Evolutionary conservation across 2,888 invertebrate genomes (phyloP).

Genomic region (Octonoba sinensis): DNA sequence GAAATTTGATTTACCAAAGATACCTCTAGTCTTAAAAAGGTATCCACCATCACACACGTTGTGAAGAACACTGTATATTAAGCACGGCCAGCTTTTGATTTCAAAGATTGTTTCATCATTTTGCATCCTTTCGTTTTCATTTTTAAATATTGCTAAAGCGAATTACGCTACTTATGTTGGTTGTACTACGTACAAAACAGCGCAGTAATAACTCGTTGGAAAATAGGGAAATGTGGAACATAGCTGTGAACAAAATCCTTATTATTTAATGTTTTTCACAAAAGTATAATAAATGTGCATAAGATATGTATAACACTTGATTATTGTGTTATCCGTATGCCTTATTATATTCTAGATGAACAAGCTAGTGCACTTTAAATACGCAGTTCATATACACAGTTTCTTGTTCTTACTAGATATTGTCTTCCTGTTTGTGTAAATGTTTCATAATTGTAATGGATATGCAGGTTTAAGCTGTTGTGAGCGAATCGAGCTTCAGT

Average conservation of each 20-base stretch:
- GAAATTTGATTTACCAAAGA: constrained; percentile 51
- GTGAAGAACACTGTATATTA: constrained; percentile 9
- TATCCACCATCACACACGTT: constrained; percentile 30
- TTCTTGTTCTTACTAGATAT: constrained; percentile 23
- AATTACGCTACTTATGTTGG: constrained; percentile 7
- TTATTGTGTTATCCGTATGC: constrained; percentile 33
- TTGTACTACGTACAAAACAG: constrained; percentile 26
- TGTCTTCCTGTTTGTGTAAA: constrained; percentile 58
- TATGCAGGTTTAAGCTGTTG: constrained; percentile 1
- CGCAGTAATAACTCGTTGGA: too few species aligned
- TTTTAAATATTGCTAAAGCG: background rate
- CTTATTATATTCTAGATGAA: constrained; percentile 24
- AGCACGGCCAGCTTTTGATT: constrained; percentile 16
- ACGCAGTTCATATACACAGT: constrained; percentile 38
- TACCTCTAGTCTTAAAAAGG: constrained; percentile 60
- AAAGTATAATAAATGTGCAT: constrained; percentile 27
- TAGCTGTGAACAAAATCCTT: constrained; percentile 13
- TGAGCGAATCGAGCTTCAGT: constrained; percentile 39
- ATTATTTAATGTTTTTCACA: constrained; percentile 27
- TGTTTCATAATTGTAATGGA: constrained; percentile 11
- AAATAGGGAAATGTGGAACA: background rate
- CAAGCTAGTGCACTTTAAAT: constrained; percentile 31
- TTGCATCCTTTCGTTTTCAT: constrained; percentile 17
- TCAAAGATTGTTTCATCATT: constrained; percentile 11
- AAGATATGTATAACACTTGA: constrained; percentile 39